Percentiles rank a stretch among this genome's conserved stretches.
phyloP scores from a whole-genome alignment of 2,888 invertebrate species.

The Lasioglossum oenotherae region DNA sequence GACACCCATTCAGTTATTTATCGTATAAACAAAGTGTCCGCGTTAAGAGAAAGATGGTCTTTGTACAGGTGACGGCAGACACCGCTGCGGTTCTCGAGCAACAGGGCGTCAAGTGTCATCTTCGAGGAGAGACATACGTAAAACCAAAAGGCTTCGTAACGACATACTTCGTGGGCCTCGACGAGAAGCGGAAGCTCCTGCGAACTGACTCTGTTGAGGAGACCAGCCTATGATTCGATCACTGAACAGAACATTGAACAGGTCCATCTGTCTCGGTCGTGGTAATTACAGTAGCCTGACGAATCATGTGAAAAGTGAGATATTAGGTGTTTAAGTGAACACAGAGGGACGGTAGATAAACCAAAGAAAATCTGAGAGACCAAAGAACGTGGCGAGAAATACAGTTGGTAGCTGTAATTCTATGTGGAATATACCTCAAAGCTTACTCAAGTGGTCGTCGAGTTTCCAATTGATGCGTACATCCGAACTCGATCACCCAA shows the following conservation, averaged over 20 bases:
- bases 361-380: slow-evolving; percentile 70
- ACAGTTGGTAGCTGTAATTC: slow-evolving; percentile 32
- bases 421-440: slow-evolving; percentile 61
- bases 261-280: slow-evolving; percentile 24
- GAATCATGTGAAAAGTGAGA: slow-evolving; percentile 38
- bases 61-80: slow-evolving; percentile 88
- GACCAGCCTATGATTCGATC: slow-evolving; percentile 76
- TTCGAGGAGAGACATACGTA: slow-evolving; percentile 89
- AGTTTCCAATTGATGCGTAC: slow-evolving; percentile 15
- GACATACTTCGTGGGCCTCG: slow-evolving; percentile 90
- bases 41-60: not conserved
- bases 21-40: not conserved
- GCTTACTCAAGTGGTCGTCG: slow-evolving; percentile 35
- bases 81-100: slow-evolving; percentile 89
- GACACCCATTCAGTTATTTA: not conserved
- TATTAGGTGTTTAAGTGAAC: slow-evolving; percentile 39
- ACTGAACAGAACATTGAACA: slow-evolving; percentile 12
- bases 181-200: slow-evolving; percentile 85
- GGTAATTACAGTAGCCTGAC: slow-evolving; percentile 2
- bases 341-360: slow-evolving; percentile 45
- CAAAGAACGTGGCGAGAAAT: slow-evolving; percentile 56
- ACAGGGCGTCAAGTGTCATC: slow-evolving; percentile 89
- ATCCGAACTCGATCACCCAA: slow-evolving; percentile 10
- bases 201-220: slow-evolving; percentile 74
- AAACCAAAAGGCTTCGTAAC: slow-evolving; percentile 90